Evolutionary conservation across 1,140 invertebrate genomes (phyloP).

Genomic region (Caenorhabditis tropicalis): DNA sequence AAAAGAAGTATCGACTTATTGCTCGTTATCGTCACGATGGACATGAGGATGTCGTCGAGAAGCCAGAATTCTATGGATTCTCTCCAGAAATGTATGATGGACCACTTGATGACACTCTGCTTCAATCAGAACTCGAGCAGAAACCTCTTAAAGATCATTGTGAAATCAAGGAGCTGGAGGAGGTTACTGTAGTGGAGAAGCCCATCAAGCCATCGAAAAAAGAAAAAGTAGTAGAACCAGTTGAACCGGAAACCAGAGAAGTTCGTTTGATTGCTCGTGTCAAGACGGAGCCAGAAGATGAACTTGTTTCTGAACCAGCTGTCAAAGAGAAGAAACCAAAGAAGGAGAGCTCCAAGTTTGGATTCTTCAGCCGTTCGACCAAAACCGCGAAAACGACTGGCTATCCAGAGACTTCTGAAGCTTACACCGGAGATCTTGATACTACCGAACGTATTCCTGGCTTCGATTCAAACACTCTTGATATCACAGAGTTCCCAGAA

Average conservation of each 20-base stretch:
- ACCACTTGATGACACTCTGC: neutral
- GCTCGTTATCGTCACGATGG: constrained; percentile 37
- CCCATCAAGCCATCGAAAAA: constrained; percentile 33
- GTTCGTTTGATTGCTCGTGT: constrained; percentile 23
- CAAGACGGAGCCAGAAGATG: neutral
- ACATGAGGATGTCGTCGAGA: constrained; percentile 63
- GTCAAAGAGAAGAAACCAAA: neutral
- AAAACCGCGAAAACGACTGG: constrained; percentile 30
- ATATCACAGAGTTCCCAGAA: neutral
- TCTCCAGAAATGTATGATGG: constrained; percentile 14
- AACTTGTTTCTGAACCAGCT: neutral
- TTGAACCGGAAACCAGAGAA: neutral
- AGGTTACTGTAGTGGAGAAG: neutral
- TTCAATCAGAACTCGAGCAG: constrained; percentile 6
- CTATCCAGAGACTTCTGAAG: constrained; percentile 9
- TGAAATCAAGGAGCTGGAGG: constrained; percentile 5
- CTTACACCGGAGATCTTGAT: constrained; percentile 35
- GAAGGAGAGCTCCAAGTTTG: constrained; percentile 7
- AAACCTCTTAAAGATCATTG: neutral
- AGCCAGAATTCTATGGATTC: neutral
- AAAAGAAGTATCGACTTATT: neutral
- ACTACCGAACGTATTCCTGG: neutral
- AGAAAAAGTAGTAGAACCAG: neutral
- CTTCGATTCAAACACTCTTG: neutral
- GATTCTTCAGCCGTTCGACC: neutral